Percentiles rank a stretch among this genome's conserved stretches.
These are phyloP conservation scores for Hylaeus anthracinus DNA, from an alignment of 1,140 invertebrate genomes.

Conservation along the genomic window DNA sequence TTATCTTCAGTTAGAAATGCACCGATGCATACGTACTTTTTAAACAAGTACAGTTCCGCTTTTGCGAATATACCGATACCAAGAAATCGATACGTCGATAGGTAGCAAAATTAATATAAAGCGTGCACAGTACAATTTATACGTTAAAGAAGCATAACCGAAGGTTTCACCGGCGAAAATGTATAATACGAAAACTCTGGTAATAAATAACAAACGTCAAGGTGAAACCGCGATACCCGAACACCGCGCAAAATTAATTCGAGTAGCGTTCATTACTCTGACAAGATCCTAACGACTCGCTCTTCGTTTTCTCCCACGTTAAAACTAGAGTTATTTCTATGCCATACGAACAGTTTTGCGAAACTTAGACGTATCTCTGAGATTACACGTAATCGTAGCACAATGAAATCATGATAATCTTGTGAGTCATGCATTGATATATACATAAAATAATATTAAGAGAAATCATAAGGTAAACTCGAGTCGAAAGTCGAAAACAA, in stretches of 20 bases:
- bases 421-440: not conserved
- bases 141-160: constrained; percentile 8
- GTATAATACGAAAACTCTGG: not conserved
- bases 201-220: constrained; percentile 23
- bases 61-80: too few relatives aligned
- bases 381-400: too few relatives aligned
- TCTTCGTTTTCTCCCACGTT: not conserved
- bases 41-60: not conserved
- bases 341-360: not conserved
- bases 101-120: too few relatives aligned
- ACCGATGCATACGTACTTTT: constrained; percentile 12
- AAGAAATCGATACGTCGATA: not conserved
- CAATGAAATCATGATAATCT: not conserved
- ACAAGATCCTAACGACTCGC: not conserved
- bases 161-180: constrained; percentile 1
- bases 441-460: not conserved
- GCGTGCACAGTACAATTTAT: constrained; percentile 18
- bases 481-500: not conserved
- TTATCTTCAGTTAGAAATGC: not conserved
- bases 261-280: not conserved
- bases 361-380: not conserved
- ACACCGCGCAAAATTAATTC: not conserved
- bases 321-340: not conserved
- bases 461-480: not conserved
- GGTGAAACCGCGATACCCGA: not conserved